Conservation (phyloP, 2,888 invertebrate species). For the Pegoplata infirma region DNA sequence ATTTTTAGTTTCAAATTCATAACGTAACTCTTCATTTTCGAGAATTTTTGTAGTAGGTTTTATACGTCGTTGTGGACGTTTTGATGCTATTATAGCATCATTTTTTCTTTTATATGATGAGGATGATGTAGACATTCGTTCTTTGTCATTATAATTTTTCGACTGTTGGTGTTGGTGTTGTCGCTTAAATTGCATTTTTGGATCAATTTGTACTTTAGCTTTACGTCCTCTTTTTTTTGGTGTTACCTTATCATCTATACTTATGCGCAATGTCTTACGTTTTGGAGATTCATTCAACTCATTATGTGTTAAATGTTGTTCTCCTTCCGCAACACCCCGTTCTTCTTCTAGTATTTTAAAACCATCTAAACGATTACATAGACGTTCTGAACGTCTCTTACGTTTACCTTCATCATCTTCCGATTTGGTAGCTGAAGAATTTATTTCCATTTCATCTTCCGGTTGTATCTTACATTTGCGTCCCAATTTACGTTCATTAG, state of each 20-base stretch:
- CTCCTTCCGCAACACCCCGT: slow-evolving; percentile 35
- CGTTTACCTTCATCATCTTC: slow-evolving; percentile 68
- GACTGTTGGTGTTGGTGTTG: slow-evolving; percentile 43
- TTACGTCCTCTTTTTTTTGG: slow-evolving; percentile 77
- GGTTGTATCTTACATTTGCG: slow-evolving; percentile 68
- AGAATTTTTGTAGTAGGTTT: slow-evolving; percentile 84
- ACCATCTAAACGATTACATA: slow-evolving; percentile 73
- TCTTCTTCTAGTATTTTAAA: slow-evolving; percentile 65
- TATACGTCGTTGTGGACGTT: slow-evolving; percentile 80
- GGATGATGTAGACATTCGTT: slow-evolving; percentile 48
- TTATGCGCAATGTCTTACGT: slow-evolving; percentile 36
- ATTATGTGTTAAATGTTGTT: not conserved
- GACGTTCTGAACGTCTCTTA: slow-evolving; percentile 74
- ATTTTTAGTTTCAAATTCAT: slow-evolving; percentile 81
- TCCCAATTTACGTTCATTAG: slow-evolving; percentile 67
- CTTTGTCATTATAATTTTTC: not conserved
- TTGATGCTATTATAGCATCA: slow-evolving; percentile 66
- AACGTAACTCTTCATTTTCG: slow-evolving; percentile 82
- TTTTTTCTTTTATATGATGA: slow-evolving; percentile 16
- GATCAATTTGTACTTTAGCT: slow-evolving; percentile 68
- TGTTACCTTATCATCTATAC: slow-evolving; percentile 72
- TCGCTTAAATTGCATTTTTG: slow-evolving; percentile 22
- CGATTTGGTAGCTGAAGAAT: slow-evolving; percentile 21
- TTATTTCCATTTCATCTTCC: slow-evolving; percentile 62
- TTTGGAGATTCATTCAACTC: slow-evolving; percentile 35